Percentiles rank a stretch among this genome's conserved stretches.
These are phyloP conservation scores for Moxostoma hubbsi DNA, from an alignment of 2,797 vertebrate genomes.

Conservation along the genomic window DNA sequence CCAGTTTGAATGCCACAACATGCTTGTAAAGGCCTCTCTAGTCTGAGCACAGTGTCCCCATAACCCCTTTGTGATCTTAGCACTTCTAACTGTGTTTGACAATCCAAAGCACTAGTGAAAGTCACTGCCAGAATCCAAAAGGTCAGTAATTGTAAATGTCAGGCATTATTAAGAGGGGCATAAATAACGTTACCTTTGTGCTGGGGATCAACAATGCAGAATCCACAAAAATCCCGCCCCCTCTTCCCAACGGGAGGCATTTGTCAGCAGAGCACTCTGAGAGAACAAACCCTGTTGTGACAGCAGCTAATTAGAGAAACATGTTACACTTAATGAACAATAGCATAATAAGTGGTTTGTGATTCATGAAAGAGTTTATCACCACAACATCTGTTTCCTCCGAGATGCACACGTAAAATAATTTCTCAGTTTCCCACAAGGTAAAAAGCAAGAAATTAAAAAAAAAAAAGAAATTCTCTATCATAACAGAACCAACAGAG, in stretches of 20 bases:
- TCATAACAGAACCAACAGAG: too few relatives aligned
- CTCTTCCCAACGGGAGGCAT: conserved; percentile 56
- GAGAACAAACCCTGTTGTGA: conserved; percentile 60
- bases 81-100: conserved; percentile 80
- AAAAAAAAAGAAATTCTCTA: too few relatives aligned
- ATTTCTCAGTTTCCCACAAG: conserved; percentile 30
- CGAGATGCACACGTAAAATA: conserved; percentile 19
- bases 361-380: conserved; percentile 55
- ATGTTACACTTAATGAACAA: conserved; percentile 56
- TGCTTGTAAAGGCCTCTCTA: conserved; percentile 58
- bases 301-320: conserved; percentile 62
- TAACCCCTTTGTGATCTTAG: conserved; percentile 71
- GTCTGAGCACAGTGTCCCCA: conserved; percentile 64
- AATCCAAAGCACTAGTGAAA: conserved; percentile 80
- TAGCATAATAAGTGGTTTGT: conserved; percentile 60
- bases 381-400: conserved; percentile 46
- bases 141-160: conserved; percentile 83
- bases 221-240: conserved; percentile 46
- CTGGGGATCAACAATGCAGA: conserved; percentile 60
- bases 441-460: background rate
- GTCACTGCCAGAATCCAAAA: conserved; percentile 77
- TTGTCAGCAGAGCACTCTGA: conserved; percentile 49
- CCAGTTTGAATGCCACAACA: conserved; percentile 50
- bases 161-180: conserved; percentile 80
- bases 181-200: conserved; percentile 75